phyloP scores from a whole-genome alignment of 2,113 vertebrate genomes.

The Ia io region DNA sequence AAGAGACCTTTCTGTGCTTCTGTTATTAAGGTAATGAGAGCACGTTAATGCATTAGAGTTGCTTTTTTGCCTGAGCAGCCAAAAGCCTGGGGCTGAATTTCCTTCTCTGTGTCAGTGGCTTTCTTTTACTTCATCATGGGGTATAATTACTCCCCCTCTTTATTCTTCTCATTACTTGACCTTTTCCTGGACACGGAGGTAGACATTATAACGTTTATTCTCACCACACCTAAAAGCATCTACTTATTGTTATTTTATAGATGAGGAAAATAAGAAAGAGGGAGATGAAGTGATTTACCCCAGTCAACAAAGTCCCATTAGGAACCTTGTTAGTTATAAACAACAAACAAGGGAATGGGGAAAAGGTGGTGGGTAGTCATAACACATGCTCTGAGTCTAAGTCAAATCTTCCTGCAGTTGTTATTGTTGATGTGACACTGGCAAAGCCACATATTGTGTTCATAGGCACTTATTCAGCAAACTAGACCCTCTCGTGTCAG shows the following conservation, averaged over 20 bases:
- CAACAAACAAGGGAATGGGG: neutral
- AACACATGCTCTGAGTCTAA: neutral
- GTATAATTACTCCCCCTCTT: neutral
- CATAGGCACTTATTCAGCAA: neutral
- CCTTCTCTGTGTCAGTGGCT: neutral
- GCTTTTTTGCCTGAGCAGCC: neutral
- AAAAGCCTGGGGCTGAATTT: neutral
- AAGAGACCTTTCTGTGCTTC: neutral
- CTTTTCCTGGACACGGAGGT: neutral
- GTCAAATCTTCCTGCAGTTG: neutral
- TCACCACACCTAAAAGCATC: neutral
- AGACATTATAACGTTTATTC: neutral
- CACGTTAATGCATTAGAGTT: neutral
- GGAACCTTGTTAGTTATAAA: neutral
- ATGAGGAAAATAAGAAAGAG: neutral
- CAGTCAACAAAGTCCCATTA: neutral
- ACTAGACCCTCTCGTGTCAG: neutral
- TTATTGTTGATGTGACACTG: neutral
- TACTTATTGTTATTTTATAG: neutral
- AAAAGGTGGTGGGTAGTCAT: neutral
- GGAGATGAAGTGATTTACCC: neutral
- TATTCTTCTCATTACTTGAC: neutral
- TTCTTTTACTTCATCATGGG: constrained; percentile 12
- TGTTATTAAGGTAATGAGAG: neutral
- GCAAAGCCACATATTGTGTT: neutral